These are phyloP conservation scores for Chrysotoxum bicinctum DNA, from an alignment of 2,888 invertebrate genomes.

Conservation along the genomic window DNA sequence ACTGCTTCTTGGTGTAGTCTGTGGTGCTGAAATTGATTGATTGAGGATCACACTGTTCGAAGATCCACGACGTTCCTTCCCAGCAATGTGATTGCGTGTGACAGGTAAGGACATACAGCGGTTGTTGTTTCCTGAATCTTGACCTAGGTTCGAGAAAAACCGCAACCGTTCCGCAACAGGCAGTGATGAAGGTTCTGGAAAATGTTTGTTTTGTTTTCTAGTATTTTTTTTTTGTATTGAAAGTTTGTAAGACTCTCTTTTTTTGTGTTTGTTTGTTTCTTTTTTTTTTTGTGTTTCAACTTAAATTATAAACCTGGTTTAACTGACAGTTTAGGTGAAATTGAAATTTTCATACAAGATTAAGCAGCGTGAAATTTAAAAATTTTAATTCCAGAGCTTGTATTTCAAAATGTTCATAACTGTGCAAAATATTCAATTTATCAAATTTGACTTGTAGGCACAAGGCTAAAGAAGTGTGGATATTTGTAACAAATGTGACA, in stretches of 20 bases:
- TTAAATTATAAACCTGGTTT: background rate
- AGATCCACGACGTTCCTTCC: conserved; percentile 75
- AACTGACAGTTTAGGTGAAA: background rate
- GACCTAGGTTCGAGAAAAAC: conserved; percentile 80
- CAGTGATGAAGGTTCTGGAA: conserved; percentile 80
- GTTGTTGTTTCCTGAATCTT: conserved; percentile 51
- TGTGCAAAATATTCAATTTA: no score
- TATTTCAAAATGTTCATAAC: no score
- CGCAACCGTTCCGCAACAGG: conserved; percentile 80
- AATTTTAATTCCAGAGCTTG: background rate
- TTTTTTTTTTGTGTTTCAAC: conserved; percentile 23
- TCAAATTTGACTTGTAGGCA: no score
- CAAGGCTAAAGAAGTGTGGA: background rate
- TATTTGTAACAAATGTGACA: background rate
- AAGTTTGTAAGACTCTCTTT: background rate
- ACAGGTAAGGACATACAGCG: conserved; percentile 38
- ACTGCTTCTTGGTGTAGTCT: conserved; percentile 76
- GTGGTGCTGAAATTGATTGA: conserved; percentile 12
- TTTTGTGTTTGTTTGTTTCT: conserved; percentile 52
- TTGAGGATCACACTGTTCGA: conserved; percentile 60
- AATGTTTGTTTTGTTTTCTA: conserved; percentile 29
- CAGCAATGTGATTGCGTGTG: conserved; percentile 33
- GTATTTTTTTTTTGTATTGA: background rate
- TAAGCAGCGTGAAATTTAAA: background rate
- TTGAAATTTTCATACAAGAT: background rate